Conservation (phyloP, 2,797 vertebrate genomes). For the Alfaro cultratus region DNA sequence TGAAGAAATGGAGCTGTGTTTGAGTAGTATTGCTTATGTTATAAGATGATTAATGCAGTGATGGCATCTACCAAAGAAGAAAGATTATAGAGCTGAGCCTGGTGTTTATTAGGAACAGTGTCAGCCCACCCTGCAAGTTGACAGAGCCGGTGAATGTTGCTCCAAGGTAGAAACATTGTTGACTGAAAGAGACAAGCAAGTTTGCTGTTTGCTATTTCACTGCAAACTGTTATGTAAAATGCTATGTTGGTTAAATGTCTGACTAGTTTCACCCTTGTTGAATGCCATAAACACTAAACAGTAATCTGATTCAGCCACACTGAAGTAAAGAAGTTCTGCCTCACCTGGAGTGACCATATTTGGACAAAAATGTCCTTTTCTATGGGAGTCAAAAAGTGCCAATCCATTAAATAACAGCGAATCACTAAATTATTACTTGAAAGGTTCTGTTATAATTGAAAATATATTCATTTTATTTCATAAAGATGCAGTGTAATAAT, state of each 20-base stretch:
- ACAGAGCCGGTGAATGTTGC: background rate
- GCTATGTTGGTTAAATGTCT: background rate
- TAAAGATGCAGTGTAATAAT: background rate
- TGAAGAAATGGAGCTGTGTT: background rate
- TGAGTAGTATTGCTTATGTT: background rate
- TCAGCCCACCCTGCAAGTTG: background rate
- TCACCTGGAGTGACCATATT: background rate
- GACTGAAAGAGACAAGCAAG: background rate
- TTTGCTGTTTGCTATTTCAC: background rate
- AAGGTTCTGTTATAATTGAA: background rate
- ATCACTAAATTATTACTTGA: background rate
- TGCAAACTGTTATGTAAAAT: background rate
- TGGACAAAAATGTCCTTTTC: background rate
- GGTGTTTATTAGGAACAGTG: background rate
- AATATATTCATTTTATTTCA: background rate
- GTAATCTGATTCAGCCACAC: background rate
- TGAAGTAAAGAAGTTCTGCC: background rate
- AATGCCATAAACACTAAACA: background rate
- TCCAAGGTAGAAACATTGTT: background rate
- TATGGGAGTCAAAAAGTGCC: background rate
- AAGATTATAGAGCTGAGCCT: background rate
- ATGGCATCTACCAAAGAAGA: background rate
- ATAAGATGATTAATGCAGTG: background rate
- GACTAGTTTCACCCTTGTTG: no score
- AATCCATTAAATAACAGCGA: background rate